Conservation (phyloP, 2,888 invertebrate genomes). For the Acrocyrtus sp. region DNA sequence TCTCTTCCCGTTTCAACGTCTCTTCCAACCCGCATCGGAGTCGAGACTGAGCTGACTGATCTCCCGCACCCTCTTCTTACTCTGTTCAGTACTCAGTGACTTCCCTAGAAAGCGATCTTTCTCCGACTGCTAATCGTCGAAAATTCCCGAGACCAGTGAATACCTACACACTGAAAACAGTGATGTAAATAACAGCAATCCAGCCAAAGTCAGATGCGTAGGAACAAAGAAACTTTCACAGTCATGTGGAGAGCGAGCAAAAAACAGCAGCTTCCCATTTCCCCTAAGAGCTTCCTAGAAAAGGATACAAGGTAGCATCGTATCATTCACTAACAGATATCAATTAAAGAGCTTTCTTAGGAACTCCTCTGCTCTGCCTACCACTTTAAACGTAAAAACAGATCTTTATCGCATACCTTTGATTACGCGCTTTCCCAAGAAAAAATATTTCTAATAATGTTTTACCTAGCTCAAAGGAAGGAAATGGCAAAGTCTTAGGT, state of each 20-base stretch:
- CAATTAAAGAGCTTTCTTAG: slow-evolving; percentile 59
- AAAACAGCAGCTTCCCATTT: slow-evolving; percentile 40
- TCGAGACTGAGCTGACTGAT: slow-evolving; percentile 47
- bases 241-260: background rate
- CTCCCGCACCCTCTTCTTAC: slow-evolving; percentile 61
- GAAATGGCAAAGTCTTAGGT: too few relatives aligned
- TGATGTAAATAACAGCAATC: slow-evolving; percentile 11
- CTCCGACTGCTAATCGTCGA: background rate
- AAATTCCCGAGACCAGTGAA: slow-evolving; percentile 16
- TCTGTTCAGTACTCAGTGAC: slow-evolving; percentile 48
- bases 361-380: too few relatives aligned
- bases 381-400: too few relatives aligned
- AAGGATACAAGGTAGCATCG: slow-evolving; percentile 43
- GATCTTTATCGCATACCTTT: too few relatives aligned
- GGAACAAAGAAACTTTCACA: slow-evolving; percentile 12
- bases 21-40: slow-evolving; percentile 24
- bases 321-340: slow-evolving; percentile 52
- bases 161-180: slow-evolving; percentile 24
- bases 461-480: too few relatives aligned
- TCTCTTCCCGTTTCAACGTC: background rate
- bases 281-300: slow-evolving; percentile 25
- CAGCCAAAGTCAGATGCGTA: slow-evolving; percentile 10
- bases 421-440: too few relatives aligned
- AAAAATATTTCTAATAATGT: too few relatives aligned
- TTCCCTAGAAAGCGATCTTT: slow-evolving; percentile 8